Evolutionary conservation across 1,140 invertebrate genomes (phyloP), one percentile per base, ranked within the genome.

Genomic region (Monochamus saltuarius): DNA sequence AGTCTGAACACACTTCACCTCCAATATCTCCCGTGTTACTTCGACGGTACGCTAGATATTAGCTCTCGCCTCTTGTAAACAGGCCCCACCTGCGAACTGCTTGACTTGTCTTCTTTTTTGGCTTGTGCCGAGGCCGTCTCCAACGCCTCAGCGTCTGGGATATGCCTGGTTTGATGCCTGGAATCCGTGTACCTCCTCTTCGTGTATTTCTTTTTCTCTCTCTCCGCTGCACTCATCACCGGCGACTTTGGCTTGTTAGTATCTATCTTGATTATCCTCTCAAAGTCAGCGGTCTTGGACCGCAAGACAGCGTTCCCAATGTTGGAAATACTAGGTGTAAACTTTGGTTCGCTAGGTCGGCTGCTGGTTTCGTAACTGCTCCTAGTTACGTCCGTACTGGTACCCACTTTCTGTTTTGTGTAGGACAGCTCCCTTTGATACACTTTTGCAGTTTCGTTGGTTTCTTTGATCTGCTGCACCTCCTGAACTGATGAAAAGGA

Each of bases 31-130:
- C 51, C 40, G 43, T 35, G 29, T 63, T 57, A 74, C 42, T 74
- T 72, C 17, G 67, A 61, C 10, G 84, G 85, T 52, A 87, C 86
- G 73, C 89, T 91, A 3, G 90, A 87, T 67, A 92, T 92, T 22
- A 92, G 77, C 74, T 92, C 89, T 49, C 88, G 83, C 42, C 90
- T 80, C 75, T 92, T 92, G 82, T 90, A 92, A 1, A 90, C 82
- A 16, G 82, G 82, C 76, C 79, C 22, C 67, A 65, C 7, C 17
- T 71, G 59, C 7, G 68, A 64, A 11, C 69, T 58, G 1, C 71
- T 62, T 9, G 54, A 19, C 17, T 9, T 70, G 61, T 35, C 56
- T 59, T 64, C 71, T 22, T 58, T 51, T 52, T 66, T 74, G n/a
- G 59, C 66, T 29, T 54, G 50, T 8, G 53, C 43, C 51, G 36